These are phyloP conservation scores for Philotrypesis tridentata DNA, from an alignment of 1,140 invertebrate species.

Conservation along the genomic window DNA sequence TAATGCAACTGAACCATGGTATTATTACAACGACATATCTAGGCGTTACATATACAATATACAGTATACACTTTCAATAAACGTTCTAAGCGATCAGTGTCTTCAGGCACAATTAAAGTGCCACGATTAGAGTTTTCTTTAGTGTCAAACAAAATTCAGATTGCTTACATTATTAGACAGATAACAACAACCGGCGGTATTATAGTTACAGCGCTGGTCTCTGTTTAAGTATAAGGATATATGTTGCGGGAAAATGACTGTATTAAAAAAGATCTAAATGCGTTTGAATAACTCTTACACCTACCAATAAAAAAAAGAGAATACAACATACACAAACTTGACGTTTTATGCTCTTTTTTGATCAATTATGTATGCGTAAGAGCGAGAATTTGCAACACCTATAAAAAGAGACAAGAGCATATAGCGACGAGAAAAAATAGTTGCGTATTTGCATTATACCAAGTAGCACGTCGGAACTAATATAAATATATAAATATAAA, in stretches of 20 bases:
- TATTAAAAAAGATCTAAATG: conserved; percentile 13
- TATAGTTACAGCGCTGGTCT: conserved; percentile 16
- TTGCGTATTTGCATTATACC: conserved; percentile 41
- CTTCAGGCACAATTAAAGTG: conserved; percentile 19
- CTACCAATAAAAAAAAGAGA: background rate
- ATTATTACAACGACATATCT: conserved; percentile 54
- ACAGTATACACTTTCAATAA: conserved; percentile 25
- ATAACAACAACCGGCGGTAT: background rate
- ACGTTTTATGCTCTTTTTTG: conserved; percentile 20
- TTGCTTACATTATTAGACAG: background rate
- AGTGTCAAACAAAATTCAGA: conserved; percentile 18
- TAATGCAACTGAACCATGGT: conserved; percentile 23
- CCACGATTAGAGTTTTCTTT: conserved; percentile 26
- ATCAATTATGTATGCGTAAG: conserved; percentile 6
- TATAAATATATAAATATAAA: conserved; percentile 42
- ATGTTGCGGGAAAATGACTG: conserved; percentile 9
- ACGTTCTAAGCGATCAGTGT: conserved; percentile 28
- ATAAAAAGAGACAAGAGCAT: conserved; percentile 1
- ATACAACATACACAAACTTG: background rate
- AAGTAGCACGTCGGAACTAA: conserved; percentile 38
- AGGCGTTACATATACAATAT: conserved; percentile 30
- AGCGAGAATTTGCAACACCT: conserved; percentile 33
- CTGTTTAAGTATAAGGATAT: conserved; percentile 16
- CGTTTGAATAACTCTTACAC: conserved; percentile 3
- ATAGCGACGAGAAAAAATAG: conserved; percentile 34